Conservation (phyloP, 2,797 vertebrate species). For the Pantherophis alleghaniensis region DNA sequence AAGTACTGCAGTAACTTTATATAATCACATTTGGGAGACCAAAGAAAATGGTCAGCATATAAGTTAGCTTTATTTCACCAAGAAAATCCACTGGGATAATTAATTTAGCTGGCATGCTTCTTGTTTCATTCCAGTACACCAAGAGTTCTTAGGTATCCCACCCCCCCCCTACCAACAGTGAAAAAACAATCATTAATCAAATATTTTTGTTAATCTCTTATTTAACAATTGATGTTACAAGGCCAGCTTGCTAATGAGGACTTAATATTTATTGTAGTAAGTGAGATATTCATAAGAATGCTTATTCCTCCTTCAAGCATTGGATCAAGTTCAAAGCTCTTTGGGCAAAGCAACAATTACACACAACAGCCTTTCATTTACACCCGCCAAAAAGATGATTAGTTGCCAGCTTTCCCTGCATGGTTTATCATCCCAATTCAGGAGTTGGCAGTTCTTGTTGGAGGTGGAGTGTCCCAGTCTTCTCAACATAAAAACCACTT, state of each 20-base stretch:
- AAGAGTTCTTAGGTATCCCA: not conserved
- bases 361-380: not conserved
- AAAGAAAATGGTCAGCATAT: slow-evolving; percentile 25
- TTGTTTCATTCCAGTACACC: not conserved
- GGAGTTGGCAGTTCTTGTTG: not conserved
- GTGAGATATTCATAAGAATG: not conserved
- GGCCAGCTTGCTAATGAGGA: not conserved
- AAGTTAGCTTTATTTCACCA: slow-evolving; percentile 3
- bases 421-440: not conserved
- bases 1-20: slow-evolving; percentile 11
- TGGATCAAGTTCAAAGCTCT: not conserved
- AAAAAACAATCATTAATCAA: not conserved
- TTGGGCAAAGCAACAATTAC: not conserved
- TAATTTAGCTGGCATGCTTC: slow-evolving; percentile 11
- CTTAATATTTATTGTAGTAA: not conserved
- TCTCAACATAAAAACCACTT: not conserved
- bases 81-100: not conserved
- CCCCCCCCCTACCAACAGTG: not conserved
- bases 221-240: slow-evolving; percentile 1
- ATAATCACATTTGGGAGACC: slow-evolving; percentile 35
- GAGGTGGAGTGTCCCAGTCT: not conserved
- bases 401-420: not conserved
- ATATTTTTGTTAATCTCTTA: not conserved
- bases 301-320: not conserved
- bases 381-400: not conserved